Base-by-base conservation (phyloP, 2,888 invertebrate species). In the Phaedon cochleariae region DNA sequence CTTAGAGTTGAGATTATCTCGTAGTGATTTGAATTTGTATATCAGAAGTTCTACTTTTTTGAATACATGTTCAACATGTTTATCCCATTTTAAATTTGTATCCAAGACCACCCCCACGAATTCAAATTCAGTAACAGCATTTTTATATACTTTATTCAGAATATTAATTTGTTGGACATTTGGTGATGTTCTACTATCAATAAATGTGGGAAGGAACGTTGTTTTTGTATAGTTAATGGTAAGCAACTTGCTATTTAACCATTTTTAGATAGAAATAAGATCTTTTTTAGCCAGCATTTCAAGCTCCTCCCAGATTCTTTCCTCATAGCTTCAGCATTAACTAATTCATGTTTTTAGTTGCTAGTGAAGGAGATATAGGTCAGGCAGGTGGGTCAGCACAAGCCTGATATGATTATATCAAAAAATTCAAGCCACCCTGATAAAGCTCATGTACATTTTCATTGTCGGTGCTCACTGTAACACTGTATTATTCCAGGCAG, bases 61-160 rank as follows among this genome's bases (percentile, higher is more conserved):
- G 18, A 54, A 31, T n/a, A 48, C 48, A 12, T 20, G 10, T 18
- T 48, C 18, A 10, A 18, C 17, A 6, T 54, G 54, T 1, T 31
- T 34, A 54, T 54, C 55, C 55, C 55, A 55, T 55, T 37, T 55
- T 20, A 55, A 18, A 20, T 55, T 34, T 22, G 41, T 31, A 20
- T 55, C 37, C 37, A 55, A 18, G 18, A 37, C 20, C n/a, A 55
- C 41, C 5, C 41, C 34, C 37, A 51, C 20, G 15, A 18, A 51
- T 26, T 51, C 20, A 7, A 51, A 51, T 51, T 51, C 51, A 5
- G 51, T n/a, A 9, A 51, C 34, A 51, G 51, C 51, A 51, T 51
- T 26, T 51, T 22, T 51, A 51, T 51, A n/a, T 22, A 4, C 26
- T 22, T 51, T 51, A 22, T 51, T 51, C 9, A 26, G 1, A 51